Percentiles rank a stretch among this genome's conserved stretches.
Conservation (phyloP, 2,888 invertebrate species). For the Gnatocerus cornutus region DNA sequence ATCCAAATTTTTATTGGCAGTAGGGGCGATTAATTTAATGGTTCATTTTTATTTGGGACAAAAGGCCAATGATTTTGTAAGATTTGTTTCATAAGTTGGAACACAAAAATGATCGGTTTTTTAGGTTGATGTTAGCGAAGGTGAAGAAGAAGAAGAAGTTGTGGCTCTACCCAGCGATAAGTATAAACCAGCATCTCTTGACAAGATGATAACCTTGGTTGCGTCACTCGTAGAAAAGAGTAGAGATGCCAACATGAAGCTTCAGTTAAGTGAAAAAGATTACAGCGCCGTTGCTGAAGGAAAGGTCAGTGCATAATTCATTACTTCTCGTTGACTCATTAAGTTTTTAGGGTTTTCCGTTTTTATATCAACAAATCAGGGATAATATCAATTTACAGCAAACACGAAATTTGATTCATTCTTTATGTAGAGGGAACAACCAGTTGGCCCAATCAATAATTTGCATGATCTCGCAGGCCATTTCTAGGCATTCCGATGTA, state of each 20-base stretch:
- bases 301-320: slow-evolving; percentile 75
- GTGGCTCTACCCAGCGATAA: slow-evolving; percentile 81
- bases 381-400: slow-evolving; percentile 94
- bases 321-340: slow-evolving; percentile 20
- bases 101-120: neutral
- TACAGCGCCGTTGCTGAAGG: slow-evolving; percentile 89
- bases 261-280: slow-evolving; percentile 85
- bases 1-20: slow-evolving; percentile 88
- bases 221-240: slow-evolving; percentile 92
- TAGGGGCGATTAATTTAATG: slow-evolving; percentile 92
- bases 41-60: slow-evolving; percentile 94
- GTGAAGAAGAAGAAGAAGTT: slow-evolving; percentile 81
- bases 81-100: slow-evolving; percentile 51
- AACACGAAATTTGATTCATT: slow-evolving; percentile 92
- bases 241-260: slow-evolving; percentile 82
- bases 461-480: slow-evolving; percentile 91
- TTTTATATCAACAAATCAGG: slow-evolving; percentile 94
- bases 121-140: slow-evolving; percentile 79
- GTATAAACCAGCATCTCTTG: slow-evolving; percentile 90
- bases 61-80: slow-evolving; percentile 82
- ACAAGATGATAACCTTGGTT: slow-evolving; percentile 95
- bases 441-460: slow-evolving; percentile 91
- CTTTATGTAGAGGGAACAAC: slow-evolving; percentile 93
- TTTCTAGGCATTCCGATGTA: slow-evolving; percentile 92
- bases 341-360: slow-evolving; percentile 85